phyloP scores from a whole-genome alignment of 2,888 invertebrate genomes.

The Netelia fuscicornis region DNA sequence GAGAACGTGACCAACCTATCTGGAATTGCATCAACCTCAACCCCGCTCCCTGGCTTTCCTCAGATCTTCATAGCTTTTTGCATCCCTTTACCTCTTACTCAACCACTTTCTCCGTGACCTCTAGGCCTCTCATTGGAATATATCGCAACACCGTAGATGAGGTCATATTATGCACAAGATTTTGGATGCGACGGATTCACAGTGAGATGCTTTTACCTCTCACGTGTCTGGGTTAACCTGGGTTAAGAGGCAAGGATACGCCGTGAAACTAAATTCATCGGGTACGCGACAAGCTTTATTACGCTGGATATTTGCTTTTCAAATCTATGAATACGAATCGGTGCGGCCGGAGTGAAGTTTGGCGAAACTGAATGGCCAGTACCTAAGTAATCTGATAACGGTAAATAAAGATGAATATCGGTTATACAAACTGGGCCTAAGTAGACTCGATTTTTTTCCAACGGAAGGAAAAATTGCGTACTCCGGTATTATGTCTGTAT shows the following conservation, averaged over 20 bases:
- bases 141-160: neutral
- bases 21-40: slow-evolving; percentile 76
- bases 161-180: neutral
- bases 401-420: neutral
- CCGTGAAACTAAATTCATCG: neutral
- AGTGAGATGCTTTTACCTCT: neutral
- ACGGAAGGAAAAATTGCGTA: no score
- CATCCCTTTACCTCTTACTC: slow-evolving; percentile 61
- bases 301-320: neutral
- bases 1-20: slow-evolving; percentile 77
- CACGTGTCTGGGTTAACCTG: neutral
- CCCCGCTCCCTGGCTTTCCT: slow-evolving; percentile 67
- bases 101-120: slow-evolving; percentile 53
- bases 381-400: neutral
- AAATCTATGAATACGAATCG: neutral
- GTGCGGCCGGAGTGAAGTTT: neutral
- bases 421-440: neutral
- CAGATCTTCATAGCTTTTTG: slow-evolving; percentile 60
- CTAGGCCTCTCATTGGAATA: slow-evolving; percentile 14
- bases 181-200: no score
- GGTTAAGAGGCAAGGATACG: neutral
- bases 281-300: neutral
- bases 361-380: neutral
- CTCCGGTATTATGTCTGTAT: no score
- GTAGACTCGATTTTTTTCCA: no score